Evolutionary conservation across 2,797 vertebrate species (phyloP).

Genomic region (Carcharodon carcharias): DNA sequence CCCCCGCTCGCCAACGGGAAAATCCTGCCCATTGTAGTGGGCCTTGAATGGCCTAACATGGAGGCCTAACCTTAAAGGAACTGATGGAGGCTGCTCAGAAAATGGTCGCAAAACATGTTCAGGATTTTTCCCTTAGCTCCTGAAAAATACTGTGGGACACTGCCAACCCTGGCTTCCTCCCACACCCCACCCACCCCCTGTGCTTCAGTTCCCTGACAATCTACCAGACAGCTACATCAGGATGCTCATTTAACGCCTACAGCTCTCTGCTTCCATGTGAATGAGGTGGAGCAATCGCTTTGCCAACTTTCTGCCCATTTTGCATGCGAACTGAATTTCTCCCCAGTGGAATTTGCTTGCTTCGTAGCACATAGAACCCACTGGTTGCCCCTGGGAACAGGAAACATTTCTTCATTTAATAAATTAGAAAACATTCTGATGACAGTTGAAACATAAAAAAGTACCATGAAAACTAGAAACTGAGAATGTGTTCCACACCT

Average conservation of each 20-base stretch:
- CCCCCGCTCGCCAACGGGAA: too few species aligned
- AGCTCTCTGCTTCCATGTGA: neutral
- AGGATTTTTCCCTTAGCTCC: neutral
- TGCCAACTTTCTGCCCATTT: neutral
- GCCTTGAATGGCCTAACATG: neutral
- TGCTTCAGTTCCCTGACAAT: neutral
- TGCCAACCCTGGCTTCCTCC: neutral
- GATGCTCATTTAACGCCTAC: neutral
- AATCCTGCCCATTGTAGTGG: neutral
- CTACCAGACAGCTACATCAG: neutral
- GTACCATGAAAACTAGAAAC: neutral
- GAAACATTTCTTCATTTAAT: neutral
- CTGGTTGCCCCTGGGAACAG: neutral
- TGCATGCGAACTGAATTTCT: neutral
- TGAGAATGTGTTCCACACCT: neutral
- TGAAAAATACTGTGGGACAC: neutral
- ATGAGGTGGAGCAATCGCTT: neutral
- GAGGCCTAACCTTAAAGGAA: neutral
- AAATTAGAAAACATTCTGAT: neutral
- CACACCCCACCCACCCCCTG: neutral
- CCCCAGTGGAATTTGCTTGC: neutral
- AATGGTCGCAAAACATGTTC: neutral
- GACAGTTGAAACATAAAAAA: neutral
- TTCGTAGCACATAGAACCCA: neutral
- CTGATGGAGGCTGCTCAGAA: neutral